These are phyloP conservation scores for Stichodactyla mertensii DNA, from an alignment of 64 coral and sea anemone genomes.

Conservation along the genomic window DNA sequence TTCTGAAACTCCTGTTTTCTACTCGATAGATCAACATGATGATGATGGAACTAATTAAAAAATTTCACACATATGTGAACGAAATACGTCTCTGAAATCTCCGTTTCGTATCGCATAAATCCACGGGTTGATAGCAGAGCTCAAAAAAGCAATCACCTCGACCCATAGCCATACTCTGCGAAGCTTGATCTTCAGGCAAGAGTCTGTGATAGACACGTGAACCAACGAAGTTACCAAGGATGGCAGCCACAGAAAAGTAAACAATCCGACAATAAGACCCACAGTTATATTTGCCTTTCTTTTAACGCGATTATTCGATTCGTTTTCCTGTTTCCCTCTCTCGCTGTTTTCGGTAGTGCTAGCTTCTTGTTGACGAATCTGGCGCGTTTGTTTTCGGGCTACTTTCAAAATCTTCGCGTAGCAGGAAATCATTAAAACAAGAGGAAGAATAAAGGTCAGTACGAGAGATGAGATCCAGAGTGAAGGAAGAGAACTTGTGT, in stretches of 20 bases:
- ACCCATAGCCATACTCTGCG: not conserved
- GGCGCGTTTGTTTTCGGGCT: slow-evolving; percentile 34
- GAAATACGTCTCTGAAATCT: too few species aligned
- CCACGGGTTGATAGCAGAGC: slow-evolving; percentile 29
- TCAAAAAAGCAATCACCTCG: not conserved
- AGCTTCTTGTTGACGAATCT: slow-evolving; percentile 20
- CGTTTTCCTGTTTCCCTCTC: not conserved
- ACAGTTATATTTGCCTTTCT: slow-evolving; percentile 16
- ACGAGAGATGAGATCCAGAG: slow-evolving; percentile 44
- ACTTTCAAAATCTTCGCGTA: slow-evolving; percentile 54
- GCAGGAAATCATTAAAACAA: slow-evolving; percentile 55
- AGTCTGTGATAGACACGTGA: not conserved
- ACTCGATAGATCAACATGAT: too few species aligned
- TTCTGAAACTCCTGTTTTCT: too few species aligned
- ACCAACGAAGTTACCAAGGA: slow-evolving; percentile 21
- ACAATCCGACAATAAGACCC: slow-evolving; percentile 20
- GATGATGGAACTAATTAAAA: too few species aligned
- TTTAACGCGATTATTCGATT: not conserved
- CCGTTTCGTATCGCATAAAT: too few species aligned
- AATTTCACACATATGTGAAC: too few species aligned
- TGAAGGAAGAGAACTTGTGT: not conserved
- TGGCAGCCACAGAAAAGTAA: slow-evolving; percentile 30
- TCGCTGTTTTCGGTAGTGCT: slow-evolving; percentile 18
- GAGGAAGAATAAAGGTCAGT: slow-evolving; percentile 60
- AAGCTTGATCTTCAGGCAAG: slow-evolving; percentile 14